Conservation (phyloP, 2,888 invertebrate genomes). For the Melanotus villosus region DNA sequence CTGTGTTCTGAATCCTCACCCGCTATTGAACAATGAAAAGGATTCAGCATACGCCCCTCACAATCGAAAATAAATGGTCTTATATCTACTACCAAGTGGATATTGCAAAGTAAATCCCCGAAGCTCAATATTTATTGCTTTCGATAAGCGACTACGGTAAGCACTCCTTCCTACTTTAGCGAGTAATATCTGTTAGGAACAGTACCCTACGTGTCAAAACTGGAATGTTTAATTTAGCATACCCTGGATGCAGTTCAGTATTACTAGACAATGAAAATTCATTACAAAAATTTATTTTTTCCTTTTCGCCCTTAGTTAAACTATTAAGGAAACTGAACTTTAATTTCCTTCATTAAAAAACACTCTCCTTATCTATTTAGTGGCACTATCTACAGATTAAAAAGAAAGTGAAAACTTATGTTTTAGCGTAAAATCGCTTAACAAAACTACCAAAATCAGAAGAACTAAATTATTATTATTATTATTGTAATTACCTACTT, state of each 20-base stretch:
- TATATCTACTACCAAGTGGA: constrained; percentile 61
- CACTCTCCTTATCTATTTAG: too few relatives aligned
- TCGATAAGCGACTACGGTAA: constrained; percentile 43
- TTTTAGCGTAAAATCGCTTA: too few relatives aligned
- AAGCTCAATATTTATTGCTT: constrained; percentile 57
- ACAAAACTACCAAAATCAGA: too few relatives aligned
- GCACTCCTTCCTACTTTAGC: constrained; percentile 39
- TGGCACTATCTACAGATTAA: too few relatives aligned
- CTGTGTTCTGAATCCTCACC: constrained; percentile 24
- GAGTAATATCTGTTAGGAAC: constrained; percentile 37
- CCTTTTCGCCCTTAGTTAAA: too few relatives aligned
- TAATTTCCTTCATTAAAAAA: too few relatives aligned
- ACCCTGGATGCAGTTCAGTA: constrained; percentile 1
- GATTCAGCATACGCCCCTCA: constrained; percentile 53
- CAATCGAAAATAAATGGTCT: constrained; percentile 59
- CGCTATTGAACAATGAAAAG: constrained; percentile 42
- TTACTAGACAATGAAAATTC: background rate
- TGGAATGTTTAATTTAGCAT: constrained; percentile 33
- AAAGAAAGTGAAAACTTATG: too few relatives aligned
- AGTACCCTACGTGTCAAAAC: constrained; percentile 33
- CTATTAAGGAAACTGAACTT: too few relatives aligned
- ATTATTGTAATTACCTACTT: too few relatives aligned
- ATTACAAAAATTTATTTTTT: constrained; percentile 4
- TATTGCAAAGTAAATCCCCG: constrained; percentile 63
- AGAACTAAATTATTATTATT: too few relatives aligned